A percentile compares a stretch with the other conserved stretches of the same genome.
phyloP scores from a whole-genome alignment of 2,888 invertebrate genomes.

The Athalia cordata region DNA sequence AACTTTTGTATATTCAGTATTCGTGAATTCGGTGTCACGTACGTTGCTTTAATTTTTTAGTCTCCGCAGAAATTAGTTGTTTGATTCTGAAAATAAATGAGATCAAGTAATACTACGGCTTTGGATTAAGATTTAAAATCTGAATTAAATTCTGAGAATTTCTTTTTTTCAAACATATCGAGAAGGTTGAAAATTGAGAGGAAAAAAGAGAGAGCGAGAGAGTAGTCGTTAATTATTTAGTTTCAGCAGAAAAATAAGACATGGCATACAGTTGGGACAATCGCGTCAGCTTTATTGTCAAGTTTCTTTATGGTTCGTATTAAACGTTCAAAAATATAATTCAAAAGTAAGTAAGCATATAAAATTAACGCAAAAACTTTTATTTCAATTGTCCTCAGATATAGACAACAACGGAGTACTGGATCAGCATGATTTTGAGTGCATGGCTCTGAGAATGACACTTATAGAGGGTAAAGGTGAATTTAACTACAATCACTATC shows the following conservation, averaged over 20 bases:
- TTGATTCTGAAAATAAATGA: background rate
- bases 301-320: constrained; percentile 87
- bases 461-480: constrained; percentile 89
- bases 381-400: constrained; percentile 75
- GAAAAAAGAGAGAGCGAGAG: no score
- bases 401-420: constrained; percentile 90
- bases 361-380: background rate
- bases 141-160: background rate
- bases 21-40: constrained; percentile 29
- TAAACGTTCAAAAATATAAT: background rate
- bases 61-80: background rate
- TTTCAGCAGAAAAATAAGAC: constrained; percentile 38
- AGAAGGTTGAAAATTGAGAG: no score
- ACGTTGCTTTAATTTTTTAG: constrained; percentile 21
- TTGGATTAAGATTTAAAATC: background rate
- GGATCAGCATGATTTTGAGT: constrained; percentile 89
- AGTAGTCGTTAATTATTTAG: no score
- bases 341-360: background rate
- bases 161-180: background rate
- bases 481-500: constrained; percentile 82
- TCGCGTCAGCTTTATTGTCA: constrained; percentile 87
- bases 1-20: constrained; percentile 32
- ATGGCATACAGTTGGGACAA: constrained; percentile 92
- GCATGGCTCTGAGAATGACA: constrained; percentile 87
- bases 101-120: no score